Percentiles rank a stretch among this genome's conserved stretches.
phyloP scores from a whole-genome alignment of 2,888 invertebrate species.

The Cephus runcator region DNA sequence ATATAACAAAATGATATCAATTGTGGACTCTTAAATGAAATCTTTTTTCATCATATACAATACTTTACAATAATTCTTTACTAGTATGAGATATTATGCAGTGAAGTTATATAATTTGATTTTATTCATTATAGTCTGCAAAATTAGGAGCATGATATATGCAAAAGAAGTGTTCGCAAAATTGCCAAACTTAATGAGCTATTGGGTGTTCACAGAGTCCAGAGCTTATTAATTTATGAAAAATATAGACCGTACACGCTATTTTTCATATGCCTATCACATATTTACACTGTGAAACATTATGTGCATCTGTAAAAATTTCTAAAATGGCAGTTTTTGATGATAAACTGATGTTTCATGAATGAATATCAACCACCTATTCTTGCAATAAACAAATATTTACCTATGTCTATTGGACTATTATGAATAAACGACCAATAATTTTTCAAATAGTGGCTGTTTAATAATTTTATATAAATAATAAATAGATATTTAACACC shows the following conservation, averaged over 20 bases:
- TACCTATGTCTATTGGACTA: not conserved
- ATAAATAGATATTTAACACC: not conserved
- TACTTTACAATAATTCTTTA: constrained; percentile 1
- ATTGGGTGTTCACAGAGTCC: no score
- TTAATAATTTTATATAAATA: not conserved
- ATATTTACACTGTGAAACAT: not conserved
- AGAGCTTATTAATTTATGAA: no score
- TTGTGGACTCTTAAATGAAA: not conserved
- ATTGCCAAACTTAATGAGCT: not conserved
- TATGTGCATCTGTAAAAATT: not conserved
- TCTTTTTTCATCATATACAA: not conserved
- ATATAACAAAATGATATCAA: not conserved
- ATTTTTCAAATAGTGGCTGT: not conserved
- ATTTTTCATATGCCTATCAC: not conserved
- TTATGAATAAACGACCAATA: not conserved
- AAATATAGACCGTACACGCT: no score
- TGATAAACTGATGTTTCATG: not conserved
- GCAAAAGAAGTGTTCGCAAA: not conserved
- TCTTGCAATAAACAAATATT: constrained; percentile 5
- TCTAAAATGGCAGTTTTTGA: not conserved
- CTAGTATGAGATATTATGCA: not conserved
- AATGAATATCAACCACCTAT: not conserved
- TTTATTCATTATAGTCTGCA: not conserved
- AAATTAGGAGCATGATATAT: not conserved
- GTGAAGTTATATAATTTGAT: not conserved